These are phyloP conservation scores for Cassiopea xamachana DNA, from an alignment of 30 jellyfish, hydroid and myxozoan species.

Conservation along the genomic window DNA sequence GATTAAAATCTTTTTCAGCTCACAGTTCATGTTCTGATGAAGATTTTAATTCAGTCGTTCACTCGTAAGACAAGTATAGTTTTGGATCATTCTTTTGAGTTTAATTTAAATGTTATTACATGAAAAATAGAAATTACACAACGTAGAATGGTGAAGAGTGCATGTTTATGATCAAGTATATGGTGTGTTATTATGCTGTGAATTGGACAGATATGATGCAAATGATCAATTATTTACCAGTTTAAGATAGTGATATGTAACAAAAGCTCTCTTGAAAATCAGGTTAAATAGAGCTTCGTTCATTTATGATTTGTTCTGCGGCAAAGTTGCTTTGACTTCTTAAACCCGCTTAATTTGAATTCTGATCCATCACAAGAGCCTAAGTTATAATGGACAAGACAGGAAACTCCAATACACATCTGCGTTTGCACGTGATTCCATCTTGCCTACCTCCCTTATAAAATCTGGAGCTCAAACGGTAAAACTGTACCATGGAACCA, in stretches of 20 bases:
- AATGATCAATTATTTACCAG: not conserved
- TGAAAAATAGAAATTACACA: no score
- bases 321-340: not conserved
- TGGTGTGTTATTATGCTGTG: no score
- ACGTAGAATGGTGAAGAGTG: no score
- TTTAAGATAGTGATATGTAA: not conserved
- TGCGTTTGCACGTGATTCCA: constrained; percentile 4
- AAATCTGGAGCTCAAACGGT: not conserved
- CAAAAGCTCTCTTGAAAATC: not conserved
- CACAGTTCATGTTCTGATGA: no score
- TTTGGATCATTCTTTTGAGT: no score
- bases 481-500: not conserved
- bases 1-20: no score
- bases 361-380: not conserved
- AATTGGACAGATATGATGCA: not conserved
- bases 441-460: not conserved
- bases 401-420: not conserved
- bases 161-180: no score
- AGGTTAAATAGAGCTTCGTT: not conserved
- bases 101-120: no score
- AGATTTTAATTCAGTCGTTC: no score
- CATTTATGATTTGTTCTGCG: not conserved
- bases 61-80: no score
- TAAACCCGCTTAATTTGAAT: not conserved
- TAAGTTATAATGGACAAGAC: not conserved